Base-by-base conservation (phyloP, 1,140 invertebrate genomes). In the Anastrepha obliqua region DNA sequence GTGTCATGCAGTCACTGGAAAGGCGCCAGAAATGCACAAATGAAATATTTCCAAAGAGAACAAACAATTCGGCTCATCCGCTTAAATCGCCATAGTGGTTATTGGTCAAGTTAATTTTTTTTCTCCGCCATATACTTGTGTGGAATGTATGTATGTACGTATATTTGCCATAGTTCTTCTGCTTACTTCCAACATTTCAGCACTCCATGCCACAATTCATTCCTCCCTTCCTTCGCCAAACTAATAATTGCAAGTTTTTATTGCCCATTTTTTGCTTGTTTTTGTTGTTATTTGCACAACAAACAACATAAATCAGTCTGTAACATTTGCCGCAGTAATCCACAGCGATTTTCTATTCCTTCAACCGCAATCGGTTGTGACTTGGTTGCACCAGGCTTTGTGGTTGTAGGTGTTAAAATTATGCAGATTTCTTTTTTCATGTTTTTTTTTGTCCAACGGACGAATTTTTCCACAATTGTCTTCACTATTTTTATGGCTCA, bases 241-340 rank as follows among this genome's bases (percentile, higher is more conserved):
- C 74, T 81, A 81, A 81, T 81, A 81, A 81, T 81, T 81, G 74
- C 74, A 58, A 44, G 8, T 81, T 74, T 81, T 81, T 81, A 81
- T 55, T 55, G 47, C 74, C n/a, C 11, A 81, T 74, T 47, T 44
- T 51, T 29, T 55, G 17, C 17, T 42, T 47, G 42, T 44, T 70
- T 44, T 81, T 55, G 74, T 55, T 81, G 47, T 81, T 81, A 51
- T 58, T 81, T 81, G 74, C n/a, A n/a, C 15, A 81, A 81, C 13
- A 47, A n/a, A 74, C 7, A 7, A 81, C 17, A 81, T 81, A 81
- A 81, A 81, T 81, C 74, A 81, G 47, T 20, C 15, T 29, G 0
- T 17, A 55, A 47, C 47, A 20, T 20, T 51, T 78, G 65, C 65
- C 67, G 67, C 67, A 17, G 74, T 47, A n/a, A 55, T 81, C 15